Percentiles rank a stretch among this genome's conserved stretches.
Evolutionary conservation across 2,113 vertebrate species (phyloP).

Genomic region (Nasalis larvatus): DNA sequence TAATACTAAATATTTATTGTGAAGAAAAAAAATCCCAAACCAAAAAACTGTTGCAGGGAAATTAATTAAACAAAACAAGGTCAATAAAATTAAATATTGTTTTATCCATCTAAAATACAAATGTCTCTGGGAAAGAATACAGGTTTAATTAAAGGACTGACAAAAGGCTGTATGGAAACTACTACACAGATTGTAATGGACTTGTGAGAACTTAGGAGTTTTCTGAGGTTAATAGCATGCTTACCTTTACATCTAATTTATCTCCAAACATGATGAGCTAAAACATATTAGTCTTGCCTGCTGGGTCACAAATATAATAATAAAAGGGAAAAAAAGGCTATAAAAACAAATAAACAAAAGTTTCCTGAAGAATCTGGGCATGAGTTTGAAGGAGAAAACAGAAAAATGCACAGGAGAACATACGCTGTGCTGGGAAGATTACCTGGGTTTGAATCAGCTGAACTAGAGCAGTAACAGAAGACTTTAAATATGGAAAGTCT

Average conservation of each 20-base stretch:
- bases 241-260: constrained; percentile 8
- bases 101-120: constrained; percentile 7
- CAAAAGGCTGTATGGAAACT: background rate
- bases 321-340: constrained; percentile 1
- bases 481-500: background rate
- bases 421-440: background rate
- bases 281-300: background rate
- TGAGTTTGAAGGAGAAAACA: background rate
- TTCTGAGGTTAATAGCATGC: background rate
- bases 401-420: background rate
- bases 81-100: background rate
- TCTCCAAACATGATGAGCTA: background rate
- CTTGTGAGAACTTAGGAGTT: background rate
- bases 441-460: background rate
- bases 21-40: constrained; percentile 34
- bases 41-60: background rate
- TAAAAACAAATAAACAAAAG: background rate
- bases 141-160: background rate
- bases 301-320: constrained; percentile 2
- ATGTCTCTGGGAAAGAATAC: background rate
- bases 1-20: background rate
- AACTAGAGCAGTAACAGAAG: background rate
- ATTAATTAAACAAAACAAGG: constrained; percentile 10
- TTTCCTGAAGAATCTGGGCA: background rate
- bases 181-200: background rate